A percentile compares a stretch with the other conserved stretches of the same genome.
phyloP scores from a whole-genome alignment of 2,797 vertebrate species.

The Ciconia nigra region DNA sequence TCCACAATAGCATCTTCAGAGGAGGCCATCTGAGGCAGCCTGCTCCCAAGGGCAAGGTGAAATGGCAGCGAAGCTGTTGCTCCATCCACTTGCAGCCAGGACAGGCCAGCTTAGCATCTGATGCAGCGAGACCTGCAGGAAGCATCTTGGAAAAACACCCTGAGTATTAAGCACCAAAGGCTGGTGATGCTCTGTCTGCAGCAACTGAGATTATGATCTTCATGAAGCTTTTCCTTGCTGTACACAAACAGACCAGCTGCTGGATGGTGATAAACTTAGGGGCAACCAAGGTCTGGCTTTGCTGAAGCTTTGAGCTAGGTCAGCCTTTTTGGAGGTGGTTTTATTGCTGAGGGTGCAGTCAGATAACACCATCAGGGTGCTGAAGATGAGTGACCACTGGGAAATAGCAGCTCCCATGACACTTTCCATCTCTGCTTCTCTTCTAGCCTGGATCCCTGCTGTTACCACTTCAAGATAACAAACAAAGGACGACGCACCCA shows the following conservation, averaged over 20 bases:
- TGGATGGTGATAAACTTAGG: background rate
- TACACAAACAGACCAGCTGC: background rate
- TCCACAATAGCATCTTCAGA: background rate
- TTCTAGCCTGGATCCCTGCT: slow-evolving; percentile 76
- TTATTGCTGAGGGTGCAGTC: background rate
- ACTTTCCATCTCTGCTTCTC: background rate
- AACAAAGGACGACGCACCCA: slow-evolving; percentile 83
- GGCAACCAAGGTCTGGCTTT: background rate
- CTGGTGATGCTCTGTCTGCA: background rate
- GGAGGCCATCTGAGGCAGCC: background rate
- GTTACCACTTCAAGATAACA: slow-evolving; percentile 83
- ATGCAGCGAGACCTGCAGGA: background rate
- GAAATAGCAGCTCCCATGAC: background rate
- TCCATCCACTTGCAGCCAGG: background rate
- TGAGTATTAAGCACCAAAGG: background rate
- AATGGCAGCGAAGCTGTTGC: background rate
- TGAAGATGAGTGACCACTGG: background rate
- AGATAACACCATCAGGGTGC: no score
- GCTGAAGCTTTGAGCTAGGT: background rate
- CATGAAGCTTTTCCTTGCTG: background rate
- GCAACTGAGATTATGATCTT: background rate
- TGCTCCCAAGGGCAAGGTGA: background rate
- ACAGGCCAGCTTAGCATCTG: background rate
- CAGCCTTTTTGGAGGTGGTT: background rate
- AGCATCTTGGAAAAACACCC: background rate